Percentiles rank a stretch among this genome's conserved stretches.
These are phyloP conservation scores for Peromyscus aztecus DNA, from an alignment of 2,797 vertebrate genomes.

Conservation along the genomic window DNA sequence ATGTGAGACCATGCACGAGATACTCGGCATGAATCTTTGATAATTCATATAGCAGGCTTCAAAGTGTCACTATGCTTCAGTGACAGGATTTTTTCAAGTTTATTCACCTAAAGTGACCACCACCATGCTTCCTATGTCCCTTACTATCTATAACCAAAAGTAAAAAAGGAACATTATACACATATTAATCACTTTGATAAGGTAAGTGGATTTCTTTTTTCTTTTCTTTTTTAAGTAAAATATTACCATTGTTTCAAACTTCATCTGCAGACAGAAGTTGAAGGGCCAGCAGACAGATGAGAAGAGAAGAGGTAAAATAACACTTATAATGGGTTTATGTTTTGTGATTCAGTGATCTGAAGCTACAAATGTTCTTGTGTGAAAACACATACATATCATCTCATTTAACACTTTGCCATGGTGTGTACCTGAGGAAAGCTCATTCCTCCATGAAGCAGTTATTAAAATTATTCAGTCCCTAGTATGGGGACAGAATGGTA, in stretches of 20 bases:
- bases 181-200: not conserved
- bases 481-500: not conserved
- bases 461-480: not conserved
- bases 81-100: not conserved
- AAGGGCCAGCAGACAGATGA: not conserved
- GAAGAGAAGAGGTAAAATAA: rapidly evolving
- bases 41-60: not conserved
- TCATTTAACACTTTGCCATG: not conserved
- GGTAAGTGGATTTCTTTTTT: not conserved
- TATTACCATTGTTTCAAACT: not conserved
- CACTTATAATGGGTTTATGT: not conserved
- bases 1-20: not conserved
- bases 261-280: too few species aligned
- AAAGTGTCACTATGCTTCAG: not conserved
- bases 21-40: not conserved
- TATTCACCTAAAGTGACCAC: not conserved
- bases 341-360: not conserved
- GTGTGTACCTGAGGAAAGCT: not conserved
- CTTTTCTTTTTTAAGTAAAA: not conserved
- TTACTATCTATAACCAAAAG: not conserved
- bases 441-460: not conserved
- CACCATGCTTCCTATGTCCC: rapidly evolving
- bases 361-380: not conserved
- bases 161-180: not conserved
- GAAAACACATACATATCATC: not conserved